Percentiles rank a stretch among this genome's conserved stretches.
Evolutionary conservation across 2,888 invertebrate species (phyloP).

Genomic region (Cacoxenus indagator): DNA sequence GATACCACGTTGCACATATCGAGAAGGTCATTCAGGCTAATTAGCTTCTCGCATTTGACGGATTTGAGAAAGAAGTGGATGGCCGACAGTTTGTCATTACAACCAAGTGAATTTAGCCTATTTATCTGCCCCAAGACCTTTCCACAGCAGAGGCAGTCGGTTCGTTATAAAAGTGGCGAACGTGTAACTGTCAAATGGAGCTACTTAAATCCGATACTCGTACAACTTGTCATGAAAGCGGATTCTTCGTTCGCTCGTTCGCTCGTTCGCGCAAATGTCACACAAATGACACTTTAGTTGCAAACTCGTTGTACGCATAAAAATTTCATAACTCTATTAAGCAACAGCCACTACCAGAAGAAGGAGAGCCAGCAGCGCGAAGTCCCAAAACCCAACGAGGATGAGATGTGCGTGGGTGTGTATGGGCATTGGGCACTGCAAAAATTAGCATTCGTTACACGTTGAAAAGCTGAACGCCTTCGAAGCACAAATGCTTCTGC

Average conservation of each 20-base stretch:
- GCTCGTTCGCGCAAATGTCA: constrained; percentile 48
- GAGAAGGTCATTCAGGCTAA: constrained; percentile 13
- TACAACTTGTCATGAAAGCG: constrained; percentile 52
- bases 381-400: not conserved
- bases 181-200: not conserved
- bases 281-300: constrained; percentile 61
- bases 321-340: constrained; percentile 61
- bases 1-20: not conserved
- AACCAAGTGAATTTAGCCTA: no score
- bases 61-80: not conserved
- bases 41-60: not conserved
- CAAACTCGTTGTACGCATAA: constrained; percentile 50
- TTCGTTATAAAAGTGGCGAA: not conserved
- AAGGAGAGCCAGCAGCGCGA: not conserved
- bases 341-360: not conserved
- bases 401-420: not conserved
- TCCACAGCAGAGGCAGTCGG: no score
- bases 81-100: no score
- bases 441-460: constrained; percentile 40
- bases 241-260: constrained; percentile 30
- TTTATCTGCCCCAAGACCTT: no score
- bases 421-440: not conserved
- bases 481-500: not conserved
- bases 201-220: constrained; percentile 6
- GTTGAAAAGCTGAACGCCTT: constrained; percentile 48